Percentiles rank a stretch among this genome's conserved stretches.
phyloP scores from a whole-genome alignment of 2,113 vertebrate species.

The Rhinoderma darwinii region DNA sequence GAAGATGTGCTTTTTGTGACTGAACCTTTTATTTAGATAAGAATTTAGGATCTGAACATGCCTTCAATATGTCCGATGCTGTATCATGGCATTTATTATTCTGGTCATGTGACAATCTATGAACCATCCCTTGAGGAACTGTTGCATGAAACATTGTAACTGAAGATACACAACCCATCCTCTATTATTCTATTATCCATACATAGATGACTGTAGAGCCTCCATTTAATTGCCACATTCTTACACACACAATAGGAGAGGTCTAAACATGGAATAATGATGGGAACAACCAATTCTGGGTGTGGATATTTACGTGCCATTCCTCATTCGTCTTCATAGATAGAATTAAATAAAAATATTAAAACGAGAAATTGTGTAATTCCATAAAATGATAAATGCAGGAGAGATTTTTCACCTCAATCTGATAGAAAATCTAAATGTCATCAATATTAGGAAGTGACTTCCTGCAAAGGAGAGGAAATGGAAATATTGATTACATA shows the following conservation, averaged over 20 bases:
- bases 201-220: background rate
- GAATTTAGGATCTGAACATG: no score
- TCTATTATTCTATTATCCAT: background rate
- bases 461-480: conserved; percentile 1
- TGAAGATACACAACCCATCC: no score
- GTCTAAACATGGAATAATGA: background rate
- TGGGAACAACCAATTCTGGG: background rate
- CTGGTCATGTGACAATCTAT: no score
- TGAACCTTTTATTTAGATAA: no score
- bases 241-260: background rate
- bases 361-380: background rate
- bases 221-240: background rate
- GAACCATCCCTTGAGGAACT: no score
- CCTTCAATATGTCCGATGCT: no score
- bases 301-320: background rate
- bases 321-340: background rate
- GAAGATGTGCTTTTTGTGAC: no score
- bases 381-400: conserved; percentile 8
- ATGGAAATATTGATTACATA: conserved; percentile 10
- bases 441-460: background rate
- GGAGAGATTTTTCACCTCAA: background rate
- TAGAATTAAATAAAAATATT: background rate
- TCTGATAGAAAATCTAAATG: conserved; percentile 17
- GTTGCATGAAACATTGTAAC: no score
- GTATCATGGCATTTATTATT: no score